Conservation (phyloP, 2,888 invertebrate genomes). For the Halictus ligatus region DNA sequence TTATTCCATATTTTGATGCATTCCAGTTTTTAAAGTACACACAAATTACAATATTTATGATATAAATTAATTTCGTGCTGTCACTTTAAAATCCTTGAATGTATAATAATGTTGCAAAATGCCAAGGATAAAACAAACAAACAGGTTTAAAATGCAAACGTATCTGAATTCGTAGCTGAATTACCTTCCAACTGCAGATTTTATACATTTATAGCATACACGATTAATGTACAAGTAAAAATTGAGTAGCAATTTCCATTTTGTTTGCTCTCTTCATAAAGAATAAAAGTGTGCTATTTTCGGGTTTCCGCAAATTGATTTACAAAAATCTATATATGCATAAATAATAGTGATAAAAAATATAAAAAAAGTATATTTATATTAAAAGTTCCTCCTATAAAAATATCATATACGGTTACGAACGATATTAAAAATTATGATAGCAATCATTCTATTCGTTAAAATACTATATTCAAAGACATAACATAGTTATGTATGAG, state of each 20-base stretch:
- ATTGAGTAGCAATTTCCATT: background rate
- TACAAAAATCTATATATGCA: background rate
- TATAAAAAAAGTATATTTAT: background rate
- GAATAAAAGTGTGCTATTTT: background rate
- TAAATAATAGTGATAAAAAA: background rate
- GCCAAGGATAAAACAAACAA: background rate
- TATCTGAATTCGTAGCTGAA: background rate
- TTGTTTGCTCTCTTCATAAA: background rate
- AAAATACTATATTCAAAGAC: background rate
- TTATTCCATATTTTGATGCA: background rate
- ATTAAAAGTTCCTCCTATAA: slow-evolving; percentile 1
- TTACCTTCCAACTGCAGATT: background rate
- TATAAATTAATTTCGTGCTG: background rate
- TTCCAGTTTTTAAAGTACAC: slow-evolving; percentile 1
- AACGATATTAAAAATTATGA: slow-evolving; percentile 1
- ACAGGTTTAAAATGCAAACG: background rate
- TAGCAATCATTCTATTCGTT: background rate
- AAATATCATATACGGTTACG: background rate
- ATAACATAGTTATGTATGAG: background rate
- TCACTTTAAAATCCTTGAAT: background rate
- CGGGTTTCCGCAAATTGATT: background rate
- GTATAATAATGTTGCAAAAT: slow-evolving; percentile 4
- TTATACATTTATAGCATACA: slow-evolving; percentile 11
- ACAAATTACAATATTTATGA: background rate
- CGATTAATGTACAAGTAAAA: background rate